Base-by-base conservation (phyloP, 2,888 invertebrate genomes). In the Oscheius sp. region DNA sequence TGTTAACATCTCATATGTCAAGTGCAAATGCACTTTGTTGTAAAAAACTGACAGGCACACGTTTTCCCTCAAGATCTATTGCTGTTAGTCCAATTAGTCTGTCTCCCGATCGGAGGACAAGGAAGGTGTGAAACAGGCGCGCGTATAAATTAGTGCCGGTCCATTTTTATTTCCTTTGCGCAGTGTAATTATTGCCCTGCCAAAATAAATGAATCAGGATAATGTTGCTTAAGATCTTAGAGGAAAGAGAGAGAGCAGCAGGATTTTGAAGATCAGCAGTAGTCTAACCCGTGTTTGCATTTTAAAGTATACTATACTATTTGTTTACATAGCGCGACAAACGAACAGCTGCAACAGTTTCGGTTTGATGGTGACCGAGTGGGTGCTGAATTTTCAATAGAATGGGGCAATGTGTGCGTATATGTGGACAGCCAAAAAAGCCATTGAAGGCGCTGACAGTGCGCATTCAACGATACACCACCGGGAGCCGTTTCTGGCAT, bases 401-500 rank as follows among this genome's bases (percentile, higher is more conserved):
- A 24, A 32, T 33, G 33, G 54, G 22, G 20, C 17, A 50, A 33
- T 17, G 54, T n/a, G 20, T 17, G 33, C 32, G 5, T 54, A 20
- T 22, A 12, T 24, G 57, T 59, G 41, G 59, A 59, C 41, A 57
- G 41, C 41, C 41, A 57, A 59, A 59, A 59, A 59, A 59, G 59
- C 41, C 28, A 41, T 59, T 38, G 33, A 54, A 14, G 22, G 24
- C 47, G 14, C 17, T 41, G 59, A 44, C 28, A 22, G 59, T 20
- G 12, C 44, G 44, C 41, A 41, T 41, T 41, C 26, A 17, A 17
- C 9, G 56, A 56, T 38, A 44, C 24, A 59, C 20, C 20, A n/a
- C 17, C 30, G 28, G 44, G 44, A 44, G 59, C 59, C 54, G 54
- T 14, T 14, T 17, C 12, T 33, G 54, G 54, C 54, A 54, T 54